Percentiles rank a stretch among this genome's conserved stretches.
phyloP scores from a whole-genome alignment of 2,888 invertebrate genomes.

The Drosophila dives region DNA sequence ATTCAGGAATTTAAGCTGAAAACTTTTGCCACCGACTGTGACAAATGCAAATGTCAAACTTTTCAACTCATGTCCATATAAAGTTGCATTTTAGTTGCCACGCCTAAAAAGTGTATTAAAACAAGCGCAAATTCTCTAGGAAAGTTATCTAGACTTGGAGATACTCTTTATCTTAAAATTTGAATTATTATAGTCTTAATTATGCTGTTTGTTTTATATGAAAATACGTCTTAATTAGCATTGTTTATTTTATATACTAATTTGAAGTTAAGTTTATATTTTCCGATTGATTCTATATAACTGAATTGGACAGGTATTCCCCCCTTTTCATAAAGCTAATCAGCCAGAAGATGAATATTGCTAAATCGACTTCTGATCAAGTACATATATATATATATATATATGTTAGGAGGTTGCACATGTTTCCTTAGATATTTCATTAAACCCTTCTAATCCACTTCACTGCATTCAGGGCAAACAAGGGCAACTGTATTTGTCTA shows the following conservation, averaged over 20 bases:
- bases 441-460: background rate
- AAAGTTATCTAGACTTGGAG: background rate
- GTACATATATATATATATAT: background rate
- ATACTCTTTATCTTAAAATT: background rate
- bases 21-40: constrained; percentile 70
- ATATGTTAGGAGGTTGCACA: background rate
- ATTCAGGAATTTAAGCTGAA: constrained; percentile 78
- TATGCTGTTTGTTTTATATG: too few relatives aligned
- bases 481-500: constrained; percentile 37
- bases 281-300: too few relatives aligned
- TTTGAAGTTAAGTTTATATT: too few relatives aligned
- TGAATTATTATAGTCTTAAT: background rate
- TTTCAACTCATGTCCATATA: constrained; percentile 25
- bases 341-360: too few relatives aligned
- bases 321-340: too few relatives aligned
- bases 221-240: too few relatives aligned
- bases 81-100: constrained; percentile 30
- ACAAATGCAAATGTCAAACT: constrained; percentile 79
- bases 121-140: constrained; percentile 16
- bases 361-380: background rate
- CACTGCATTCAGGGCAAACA: background rate
- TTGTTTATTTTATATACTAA: too few relatives aligned
- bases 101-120: constrained; percentile 40
- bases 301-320: too few relatives aligned
- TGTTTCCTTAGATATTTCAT: background rate